Evolutionary conservation across 2,888 invertebrate genomes (phyloP).

Genomic region (Coremacera marginata): DNA sequence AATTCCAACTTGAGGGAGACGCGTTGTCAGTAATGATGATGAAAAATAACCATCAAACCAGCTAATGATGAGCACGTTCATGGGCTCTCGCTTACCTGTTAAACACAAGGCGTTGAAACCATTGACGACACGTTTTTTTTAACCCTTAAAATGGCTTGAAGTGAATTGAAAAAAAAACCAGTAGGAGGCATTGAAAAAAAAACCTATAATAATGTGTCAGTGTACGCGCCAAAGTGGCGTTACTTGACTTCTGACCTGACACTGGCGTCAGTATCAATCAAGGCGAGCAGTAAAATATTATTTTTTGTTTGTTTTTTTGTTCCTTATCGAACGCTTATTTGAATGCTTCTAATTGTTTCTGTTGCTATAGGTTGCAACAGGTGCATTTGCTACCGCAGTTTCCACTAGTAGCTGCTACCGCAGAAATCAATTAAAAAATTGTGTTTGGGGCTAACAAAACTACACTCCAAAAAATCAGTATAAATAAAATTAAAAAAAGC

Average conservation of each 20-base stretch:
- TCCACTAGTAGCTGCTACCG: neutral
- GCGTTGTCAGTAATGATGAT: neutral
- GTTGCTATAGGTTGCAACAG: neutral
- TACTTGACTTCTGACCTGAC: neutral
- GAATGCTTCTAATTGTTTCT: neutral
- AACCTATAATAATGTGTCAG: conserved; percentile 25
- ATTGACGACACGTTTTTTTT: conserved; percentile 18
- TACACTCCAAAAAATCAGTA: too few species aligned
- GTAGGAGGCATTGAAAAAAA: neutral
- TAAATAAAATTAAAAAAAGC: too few species aligned
- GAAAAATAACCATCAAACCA: neutral
- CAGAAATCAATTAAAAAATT: conserved; percentile 21
- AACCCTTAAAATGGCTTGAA: neutral
- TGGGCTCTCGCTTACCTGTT: neutral
- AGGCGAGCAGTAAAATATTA: neutral
- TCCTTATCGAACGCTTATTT: neutral
- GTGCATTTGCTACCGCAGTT: neutral
- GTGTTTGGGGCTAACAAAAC: too few species aligned
- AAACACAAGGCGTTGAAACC: conserved; percentile 12
- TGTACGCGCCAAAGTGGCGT: conserved; percentile 29
- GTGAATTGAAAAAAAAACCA: neutral
- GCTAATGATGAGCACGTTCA: neutral
- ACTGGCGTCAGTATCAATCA: conserved; percentile 31
- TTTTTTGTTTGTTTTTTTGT: too few species aligned
- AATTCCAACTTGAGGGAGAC: neutral